Percentiles rank a stretch among this genome's conserved stretches.
Evolutionary conservation across 2,113 vertebrate genomes (phyloP).

Genomic region (Sceloporus undulatus): DNA sequence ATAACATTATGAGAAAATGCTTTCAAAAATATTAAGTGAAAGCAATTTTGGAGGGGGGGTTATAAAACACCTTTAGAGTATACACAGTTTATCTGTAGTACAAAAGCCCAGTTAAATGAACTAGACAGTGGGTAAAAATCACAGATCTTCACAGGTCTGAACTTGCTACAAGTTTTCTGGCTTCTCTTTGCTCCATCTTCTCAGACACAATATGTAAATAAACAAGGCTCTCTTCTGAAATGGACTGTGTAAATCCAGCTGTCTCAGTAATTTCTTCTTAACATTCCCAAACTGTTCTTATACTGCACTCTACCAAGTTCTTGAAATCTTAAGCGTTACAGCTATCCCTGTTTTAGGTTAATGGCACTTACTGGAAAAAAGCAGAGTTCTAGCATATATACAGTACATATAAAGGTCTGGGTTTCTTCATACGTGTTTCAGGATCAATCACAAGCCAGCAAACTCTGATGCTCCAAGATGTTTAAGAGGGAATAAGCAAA

Average conservation of each 20-base stretch:
- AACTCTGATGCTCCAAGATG: conserved; percentile 31
- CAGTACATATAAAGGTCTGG: background rate
- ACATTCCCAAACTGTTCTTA: conserved; percentile 22
- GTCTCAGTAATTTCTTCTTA: background rate
- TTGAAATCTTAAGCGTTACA: conserved; percentile 47
- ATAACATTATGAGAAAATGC: conserved; percentile 20
- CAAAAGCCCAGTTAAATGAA: conserved; percentile 43
- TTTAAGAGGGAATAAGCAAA: background rate
- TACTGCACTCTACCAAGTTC: conserved; percentile 13
- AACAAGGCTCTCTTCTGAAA: conserved; percentile 48
- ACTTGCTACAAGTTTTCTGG: conserved; percentile 31
- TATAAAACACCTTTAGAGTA: conserved; percentile 47
- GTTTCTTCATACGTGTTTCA: conserved; percentile 65
- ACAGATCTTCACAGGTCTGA: conserved; percentile 21
- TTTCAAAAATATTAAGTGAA: conserved; percentile 37
- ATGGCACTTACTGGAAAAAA: conserved; percentile 77
- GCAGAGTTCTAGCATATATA: conserved; percentile 66
- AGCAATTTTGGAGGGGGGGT: conserved; percentile 43
- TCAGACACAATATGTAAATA: background rate
- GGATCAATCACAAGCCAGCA: conserved; percentile 38
- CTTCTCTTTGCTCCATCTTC: accelerated
- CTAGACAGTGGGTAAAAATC: conserved; percentile 48
- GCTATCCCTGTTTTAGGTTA: conserved; percentile 69
- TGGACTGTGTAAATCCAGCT: background rate
- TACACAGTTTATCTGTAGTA: background rate